Conservation (phyloP, 2,888 invertebrate species). For the Orthonevra nobilis region DNA sequence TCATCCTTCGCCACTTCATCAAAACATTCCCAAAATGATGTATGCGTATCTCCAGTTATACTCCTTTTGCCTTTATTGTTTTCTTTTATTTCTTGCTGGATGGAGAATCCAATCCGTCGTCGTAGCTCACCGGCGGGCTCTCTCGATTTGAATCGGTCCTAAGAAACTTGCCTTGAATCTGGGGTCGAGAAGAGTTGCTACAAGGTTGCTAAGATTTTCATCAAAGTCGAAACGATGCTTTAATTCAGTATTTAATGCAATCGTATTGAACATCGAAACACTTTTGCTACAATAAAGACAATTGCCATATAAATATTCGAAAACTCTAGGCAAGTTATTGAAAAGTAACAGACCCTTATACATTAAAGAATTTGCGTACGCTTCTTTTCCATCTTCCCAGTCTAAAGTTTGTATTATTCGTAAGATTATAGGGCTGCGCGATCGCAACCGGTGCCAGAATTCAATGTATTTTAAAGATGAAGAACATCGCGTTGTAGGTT, state of each 20-base stretch:
- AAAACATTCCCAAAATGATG: slow-evolving; percentile 15
- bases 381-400: too few relatives aligned
- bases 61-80: not conserved
- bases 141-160: not conserved
- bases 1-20: slow-evolving; percentile 6
- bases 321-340: too few relatives aligned
- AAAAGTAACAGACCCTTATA: too few relatives aligned
- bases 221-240: not conserved
- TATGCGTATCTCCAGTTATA: not conserved
- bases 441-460: too few relatives aligned
- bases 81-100: not conserved
- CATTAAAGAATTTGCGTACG: too few relatives aligned
- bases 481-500: too few relatives aligned
- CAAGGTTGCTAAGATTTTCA: not conserved
- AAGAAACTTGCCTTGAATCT: not conserved
- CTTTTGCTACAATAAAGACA: too few relatives aligned
- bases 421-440: too few relatives aligned
- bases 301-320: too few relatives aligned
- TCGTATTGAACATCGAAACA: too few relatives aligned
- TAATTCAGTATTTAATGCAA: not conserved
- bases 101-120: not conserved
- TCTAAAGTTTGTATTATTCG: too few relatives aligned
- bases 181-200: not conserved
- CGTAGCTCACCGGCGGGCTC: not conserved
- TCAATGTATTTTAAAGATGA: too few relatives aligned